Conservation (phyloP, 2,888 invertebrate genomes). For the Tetrapedia diversipes region DNA sequence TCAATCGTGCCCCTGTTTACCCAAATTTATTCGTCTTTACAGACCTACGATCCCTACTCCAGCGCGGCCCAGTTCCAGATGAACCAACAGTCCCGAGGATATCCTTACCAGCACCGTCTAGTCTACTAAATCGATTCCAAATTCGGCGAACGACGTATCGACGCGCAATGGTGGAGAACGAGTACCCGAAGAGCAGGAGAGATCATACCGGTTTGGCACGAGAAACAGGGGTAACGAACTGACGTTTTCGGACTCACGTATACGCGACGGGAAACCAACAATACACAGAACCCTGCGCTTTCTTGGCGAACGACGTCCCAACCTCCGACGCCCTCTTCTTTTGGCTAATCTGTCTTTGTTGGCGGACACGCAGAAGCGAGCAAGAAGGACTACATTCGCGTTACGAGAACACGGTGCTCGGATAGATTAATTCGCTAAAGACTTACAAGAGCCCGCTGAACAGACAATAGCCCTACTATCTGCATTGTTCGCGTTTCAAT, state of each 20-base stretch:
- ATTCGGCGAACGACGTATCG: not conserved
- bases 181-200: conserved; percentile 8
- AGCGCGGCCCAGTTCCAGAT: conserved; percentile 73
- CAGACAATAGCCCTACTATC: not conserved
- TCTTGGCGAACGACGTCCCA: conserved; percentile 31
- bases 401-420: conserved; percentile 63
- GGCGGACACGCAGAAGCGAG: conserved; percentile 24
- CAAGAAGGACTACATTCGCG: conserved; percentile 42
- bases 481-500: conserved; percentile 2
- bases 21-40: conserved; percentile 10
- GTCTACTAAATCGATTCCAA: conserved; percentile 71
- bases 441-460: conserved; percentile 47
- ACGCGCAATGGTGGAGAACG: conserved; percentile 1
- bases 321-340: conserved; percentile 25
- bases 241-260: conserved; percentile 40
- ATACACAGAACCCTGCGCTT: conserved; percentile 13
- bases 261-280: conserved; percentile 14
- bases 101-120: conserved; percentile 76
- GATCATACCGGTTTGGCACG: conserved; percentile 12
- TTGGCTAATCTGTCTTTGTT: conserved; percentile 44
- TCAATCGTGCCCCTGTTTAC: not conserved
- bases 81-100: conserved; percentile 74
- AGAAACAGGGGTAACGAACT: conserved; percentile 32
- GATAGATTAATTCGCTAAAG: conserved; percentile 45
- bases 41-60: conserved; percentile 77